phyloP scores from a whole-genome alignment of 2,888 invertebrate species.

The Fragum whitleyi region DNA sequence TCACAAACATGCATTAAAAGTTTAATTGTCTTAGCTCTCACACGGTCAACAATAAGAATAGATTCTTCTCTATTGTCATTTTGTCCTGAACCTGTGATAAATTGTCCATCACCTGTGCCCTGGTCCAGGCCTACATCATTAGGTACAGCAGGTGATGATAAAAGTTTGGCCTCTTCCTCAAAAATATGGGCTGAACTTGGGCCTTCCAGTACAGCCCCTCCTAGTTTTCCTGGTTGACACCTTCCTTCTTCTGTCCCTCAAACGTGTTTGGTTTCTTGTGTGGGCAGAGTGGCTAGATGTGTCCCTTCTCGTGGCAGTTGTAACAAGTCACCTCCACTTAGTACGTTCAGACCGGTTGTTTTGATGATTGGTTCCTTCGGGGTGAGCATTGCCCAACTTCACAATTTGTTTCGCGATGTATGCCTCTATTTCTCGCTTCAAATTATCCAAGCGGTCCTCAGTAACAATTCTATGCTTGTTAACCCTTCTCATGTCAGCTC shows the following conservation, averaged over 20 bases:
- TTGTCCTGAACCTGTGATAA: background rate
- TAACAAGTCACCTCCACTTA: background rate
- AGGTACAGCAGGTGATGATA: background rate
- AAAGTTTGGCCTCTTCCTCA: background rate
- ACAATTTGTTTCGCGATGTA: background rate
- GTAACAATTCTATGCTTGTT: background rate
- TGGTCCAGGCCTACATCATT: background rate
- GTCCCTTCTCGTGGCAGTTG: background rate
- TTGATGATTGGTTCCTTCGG: background rate
- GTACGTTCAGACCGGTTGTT: background rate
- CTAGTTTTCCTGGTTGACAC: background rate
- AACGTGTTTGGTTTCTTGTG: background rate
- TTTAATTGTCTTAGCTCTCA: slow-evolving; percentile 20
- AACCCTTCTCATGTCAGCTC: background rate
- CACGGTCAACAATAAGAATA: background rate
- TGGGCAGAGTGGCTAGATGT: slow-evolving; percentile 2
- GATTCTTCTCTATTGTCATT: background rate
- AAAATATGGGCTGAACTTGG: slow-evolving; percentile 1
- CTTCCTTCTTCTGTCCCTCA: background rate
- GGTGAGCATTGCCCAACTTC: background rate
- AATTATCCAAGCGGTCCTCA: background rate
- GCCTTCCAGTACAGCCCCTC: background rate
- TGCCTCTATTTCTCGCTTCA: background rate
- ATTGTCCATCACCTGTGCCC: background rate
- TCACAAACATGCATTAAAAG: slow-evolving; percentile 1